Evolutionary conservation across 2,797 vertebrate genomes (phyloP), one percentile per base, ranked within the genome.

Genomic region (Tamandua tetradactyla): DNA sequence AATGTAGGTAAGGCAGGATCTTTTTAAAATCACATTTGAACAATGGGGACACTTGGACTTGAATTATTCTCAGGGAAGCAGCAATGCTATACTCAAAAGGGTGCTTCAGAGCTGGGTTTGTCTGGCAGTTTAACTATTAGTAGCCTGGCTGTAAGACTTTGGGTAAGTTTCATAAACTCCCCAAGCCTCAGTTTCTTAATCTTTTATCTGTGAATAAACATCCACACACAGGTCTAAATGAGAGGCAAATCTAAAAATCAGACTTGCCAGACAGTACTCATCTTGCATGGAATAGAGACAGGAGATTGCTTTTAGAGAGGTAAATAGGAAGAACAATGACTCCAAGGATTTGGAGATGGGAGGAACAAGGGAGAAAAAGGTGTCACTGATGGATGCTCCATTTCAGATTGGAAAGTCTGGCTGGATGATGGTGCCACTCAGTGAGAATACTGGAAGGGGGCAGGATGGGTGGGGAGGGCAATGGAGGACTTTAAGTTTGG

Each of bases 21-120:
- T 88, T 93, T 69, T 23, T 52, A n/a, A 35, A 96, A 69, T 71
- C 78, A 84, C 80, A 85, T 94, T 89, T 93, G 57, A 95, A 89
- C 80, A 95, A 76, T 59, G 52, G 61, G 11, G n/a, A 81, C 72
- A 68, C 12, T 68, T 80, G 42, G 92, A 87, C 40, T 55, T 90
- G 62, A 90, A 57, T 80, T 76, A 27, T 17, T 87, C 71, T 96
- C 59, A 52, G 42, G n/a, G 49, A 66, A 79, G n/a, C 27, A 47
- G 27, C 27, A 25, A 62, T 22, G 37, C 82, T 8, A 1, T 37
- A 35, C 32, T 71, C 47, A 52, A 32, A 91, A 57, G 74, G 14
- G 25, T 25, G 13, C 61, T 76, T 86, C 47, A 37, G 52, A 72
- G 37, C 44, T 17, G 35, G 9, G 32, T n/a, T n/a, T 68, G 9